These are phyloP conservation scores for Pocillopora damicornis DNA, from an alignment of 64 coral and sea anemone genomes.

Conservation along the genomic window DNA sequence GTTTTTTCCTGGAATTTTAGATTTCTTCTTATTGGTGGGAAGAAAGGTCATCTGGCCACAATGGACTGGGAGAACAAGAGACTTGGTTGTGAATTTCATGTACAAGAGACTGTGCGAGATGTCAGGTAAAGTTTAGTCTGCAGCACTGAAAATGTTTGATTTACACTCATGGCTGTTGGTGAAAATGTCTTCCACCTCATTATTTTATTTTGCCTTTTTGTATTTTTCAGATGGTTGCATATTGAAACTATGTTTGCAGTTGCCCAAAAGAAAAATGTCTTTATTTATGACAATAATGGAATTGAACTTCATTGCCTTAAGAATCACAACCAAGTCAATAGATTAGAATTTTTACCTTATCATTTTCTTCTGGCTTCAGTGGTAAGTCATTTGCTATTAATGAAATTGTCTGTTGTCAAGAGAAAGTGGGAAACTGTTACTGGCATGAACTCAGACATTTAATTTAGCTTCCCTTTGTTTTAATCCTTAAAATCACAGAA, in stretches of 20 bases:
- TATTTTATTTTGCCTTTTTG: neutral
- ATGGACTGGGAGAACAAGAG: slow-evolving; percentile 92
- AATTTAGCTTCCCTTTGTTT: no score
- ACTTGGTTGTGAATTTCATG: slow-evolving; percentile 93
- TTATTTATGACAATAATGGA: slow-evolving; percentile 96
- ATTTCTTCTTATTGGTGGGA: slow-evolving; percentile 85
- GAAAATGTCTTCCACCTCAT: no score
- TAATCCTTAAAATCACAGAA: no score
- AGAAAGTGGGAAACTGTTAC: no score
- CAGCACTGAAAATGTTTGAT: no score
- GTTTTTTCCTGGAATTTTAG: slow-evolving; percentile 9
- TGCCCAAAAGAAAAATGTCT: slow-evolving; percentile 92
- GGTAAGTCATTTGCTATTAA: slow-evolving; percentile 47
- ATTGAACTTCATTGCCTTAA: slow-evolving; percentile 90
- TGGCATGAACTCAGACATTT: no score
- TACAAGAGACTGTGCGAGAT: slow-evolving; percentile 92
- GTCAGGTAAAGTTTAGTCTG: slow-evolving; percentile 59
- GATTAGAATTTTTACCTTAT: slow-evolving; percentile 94
- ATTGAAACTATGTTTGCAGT: slow-evolving; percentile 99
- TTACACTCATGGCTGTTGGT: neutral
- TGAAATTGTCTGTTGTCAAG: no score
- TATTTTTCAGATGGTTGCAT: slow-evolving; percentile 82
- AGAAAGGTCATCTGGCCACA: slow-evolving; percentile 81
- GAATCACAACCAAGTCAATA: slow-evolving; percentile 76
- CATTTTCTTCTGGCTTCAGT: slow-evolving; percentile 95